phyloP scores from a whole-genome alignment of 2,797 vertebrate species.

The Dromococcyx pavoninus region DNA sequence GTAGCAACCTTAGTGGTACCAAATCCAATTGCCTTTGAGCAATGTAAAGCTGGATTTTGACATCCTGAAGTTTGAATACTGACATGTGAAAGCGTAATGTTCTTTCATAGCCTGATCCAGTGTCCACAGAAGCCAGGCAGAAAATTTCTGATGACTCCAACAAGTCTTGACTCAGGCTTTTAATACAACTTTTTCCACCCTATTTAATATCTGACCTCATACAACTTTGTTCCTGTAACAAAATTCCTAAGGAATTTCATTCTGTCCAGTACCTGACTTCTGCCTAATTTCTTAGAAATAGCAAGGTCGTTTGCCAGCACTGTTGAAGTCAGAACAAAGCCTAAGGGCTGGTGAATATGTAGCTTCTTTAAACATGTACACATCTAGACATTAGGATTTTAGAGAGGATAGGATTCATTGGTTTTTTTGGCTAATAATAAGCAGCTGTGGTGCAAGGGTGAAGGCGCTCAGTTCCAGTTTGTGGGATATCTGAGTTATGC shows the following conservation, averaged over 20 bases:
- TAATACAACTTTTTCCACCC: neutral
- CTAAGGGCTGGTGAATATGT: neutral
- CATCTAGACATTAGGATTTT: neutral
- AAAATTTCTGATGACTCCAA: neutral
- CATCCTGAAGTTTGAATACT: neutral
- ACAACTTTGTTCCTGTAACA: constrained; percentile 3
- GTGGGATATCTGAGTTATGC: neutral
- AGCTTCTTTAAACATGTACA: neutral
- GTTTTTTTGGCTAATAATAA: neutral
- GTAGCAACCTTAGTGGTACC: neutral
- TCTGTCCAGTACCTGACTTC: neutral
- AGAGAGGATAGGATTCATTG: neutral
- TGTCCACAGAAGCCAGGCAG: neutral
- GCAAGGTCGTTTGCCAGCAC: neutral
- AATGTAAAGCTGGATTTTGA: neutral
- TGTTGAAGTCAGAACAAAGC: neutral
- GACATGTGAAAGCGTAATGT: neutral
- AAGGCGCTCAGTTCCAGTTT: neutral
- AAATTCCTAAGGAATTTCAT: neutral
- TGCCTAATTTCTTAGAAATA: constrained; percentile 13
- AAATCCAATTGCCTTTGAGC: neutral
- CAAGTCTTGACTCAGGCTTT: neutral
- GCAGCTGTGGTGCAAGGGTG: neutral
- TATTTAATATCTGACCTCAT: constrained; percentile 2
- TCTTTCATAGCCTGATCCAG: neutral